Conservation (phyloP, 2,888 invertebrate genomes). For the Maniola hyperantus region DNA sequence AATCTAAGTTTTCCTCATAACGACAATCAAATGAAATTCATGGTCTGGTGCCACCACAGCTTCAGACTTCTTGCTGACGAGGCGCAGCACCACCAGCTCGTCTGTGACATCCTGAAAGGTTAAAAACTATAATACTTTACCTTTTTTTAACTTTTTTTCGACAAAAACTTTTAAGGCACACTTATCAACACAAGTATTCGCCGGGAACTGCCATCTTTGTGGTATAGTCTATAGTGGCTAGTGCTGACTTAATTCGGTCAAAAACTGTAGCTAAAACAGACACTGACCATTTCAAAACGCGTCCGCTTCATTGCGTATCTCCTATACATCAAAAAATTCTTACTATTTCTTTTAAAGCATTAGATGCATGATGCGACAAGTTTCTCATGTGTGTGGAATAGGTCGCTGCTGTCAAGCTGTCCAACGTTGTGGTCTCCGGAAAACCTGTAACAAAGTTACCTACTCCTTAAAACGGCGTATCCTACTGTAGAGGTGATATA, state of each 20-base stretch:
- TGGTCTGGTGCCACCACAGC: slow-evolving; percentile 72
- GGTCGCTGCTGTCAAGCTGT: slow-evolving; percentile 76
- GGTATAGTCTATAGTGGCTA: too few species aligned
- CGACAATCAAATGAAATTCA: slow-evolving; percentile 73
- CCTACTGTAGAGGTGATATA: too few species aligned
- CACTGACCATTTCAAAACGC: too few species aligned
- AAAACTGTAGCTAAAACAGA: too few species aligned
- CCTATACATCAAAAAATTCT: background rate
- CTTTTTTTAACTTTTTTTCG: too few species aligned
- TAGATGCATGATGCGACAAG: slow-evolving; percentile 59
- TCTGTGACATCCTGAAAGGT: slow-evolving; percentile 70
- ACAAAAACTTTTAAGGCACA: too few species aligned
- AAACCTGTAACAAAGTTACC: slow-evolving; percentile 56
- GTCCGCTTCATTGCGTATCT: too few species aligned
- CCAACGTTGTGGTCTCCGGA: slow-evolving; percentile 75
- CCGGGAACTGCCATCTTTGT: too few species aligned
- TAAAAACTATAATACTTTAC: too few species aligned
- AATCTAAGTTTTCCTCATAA: slow-evolving; percentile 58
- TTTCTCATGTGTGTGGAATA: slow-evolving; percentile 74
- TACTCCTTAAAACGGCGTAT: background rate
- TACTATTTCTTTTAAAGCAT: slow-evolving; percentile 74
- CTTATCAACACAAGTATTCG: too few species aligned
- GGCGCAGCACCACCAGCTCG: slow-evolving; percentile 64
- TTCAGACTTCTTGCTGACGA: slow-evolving; percentile 71
- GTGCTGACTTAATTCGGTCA: too few species aligned